phyloP scores from a whole-genome alignment of 1,140 invertebrate species.

The Halyomorpha halys region DNA sequence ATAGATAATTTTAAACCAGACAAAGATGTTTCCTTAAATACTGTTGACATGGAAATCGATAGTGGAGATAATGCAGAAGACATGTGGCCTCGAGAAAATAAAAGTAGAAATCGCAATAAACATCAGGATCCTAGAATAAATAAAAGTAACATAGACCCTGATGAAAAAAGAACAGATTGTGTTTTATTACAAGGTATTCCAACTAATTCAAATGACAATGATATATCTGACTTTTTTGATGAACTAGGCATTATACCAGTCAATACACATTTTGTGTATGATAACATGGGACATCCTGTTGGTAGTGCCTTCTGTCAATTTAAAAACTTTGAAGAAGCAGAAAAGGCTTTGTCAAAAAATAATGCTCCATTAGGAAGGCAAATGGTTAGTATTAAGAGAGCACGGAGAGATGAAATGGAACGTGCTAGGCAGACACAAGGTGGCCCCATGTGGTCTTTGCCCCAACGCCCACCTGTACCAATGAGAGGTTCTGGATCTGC shows the following conservation, averaged over 20 bases:
- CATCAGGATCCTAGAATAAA: constrained; percentile 9
- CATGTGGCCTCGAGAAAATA: neutral
- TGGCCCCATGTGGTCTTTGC: neutral
- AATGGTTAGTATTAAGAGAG: constrained; percentile 51
- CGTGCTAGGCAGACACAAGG: neutral
- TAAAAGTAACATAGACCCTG: constrained; percentile 26
- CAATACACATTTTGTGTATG: constrained; percentile 66
- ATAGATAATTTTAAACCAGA: constrained; percentile 27
- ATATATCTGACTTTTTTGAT: constrained; percentile 69
- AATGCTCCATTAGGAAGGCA: constrained; percentile 52
- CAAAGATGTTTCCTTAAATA: constrained; percentile 11
- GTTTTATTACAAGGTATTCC: constrained; percentile 66
- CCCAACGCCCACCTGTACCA: neutral
- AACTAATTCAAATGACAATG: constrained; percentile 56
- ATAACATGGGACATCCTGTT: constrained; percentile 51
- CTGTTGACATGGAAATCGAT: constrained; percentile 14
- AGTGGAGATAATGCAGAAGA: constrained; percentile 22
- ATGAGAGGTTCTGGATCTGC: neutral
- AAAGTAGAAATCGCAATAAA: neutral
- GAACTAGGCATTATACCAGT: constrained; percentile 61
- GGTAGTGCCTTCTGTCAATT: constrained; percentile 85
- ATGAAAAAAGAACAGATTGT: constrained; percentile 52
- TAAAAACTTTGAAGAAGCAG: constrained; percentile 51
- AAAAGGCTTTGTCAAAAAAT: constrained; percentile 55
- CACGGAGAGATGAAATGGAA: constrained; percentile 50